Conservation (phyloP, 2,797 vertebrate genomes). For the Hapalemur alaotrensis region DNA sequence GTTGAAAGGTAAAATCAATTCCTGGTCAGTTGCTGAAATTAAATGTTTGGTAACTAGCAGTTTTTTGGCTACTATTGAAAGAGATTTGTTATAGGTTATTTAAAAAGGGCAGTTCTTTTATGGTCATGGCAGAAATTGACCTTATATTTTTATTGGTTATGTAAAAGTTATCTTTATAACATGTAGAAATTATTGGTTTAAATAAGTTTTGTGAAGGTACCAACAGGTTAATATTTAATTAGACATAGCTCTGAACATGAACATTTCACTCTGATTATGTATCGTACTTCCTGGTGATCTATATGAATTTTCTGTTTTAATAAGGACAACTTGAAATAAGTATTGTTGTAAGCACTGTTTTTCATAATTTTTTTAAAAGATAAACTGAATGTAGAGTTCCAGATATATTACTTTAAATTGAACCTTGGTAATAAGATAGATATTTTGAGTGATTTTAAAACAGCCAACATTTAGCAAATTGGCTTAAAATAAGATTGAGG, state of each 20-base stretch:
- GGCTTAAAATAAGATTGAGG: slow-evolving; percentile 37
- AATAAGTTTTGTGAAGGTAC: not conserved
- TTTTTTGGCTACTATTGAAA: slow-evolving; percentile 22
- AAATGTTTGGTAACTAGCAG: slow-evolving; percentile 33
- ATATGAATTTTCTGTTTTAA: not conserved
- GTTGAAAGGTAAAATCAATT: slow-evolving; percentile 36
- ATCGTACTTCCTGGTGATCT: not conserved
- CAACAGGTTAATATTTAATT: not conserved
- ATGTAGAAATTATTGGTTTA: slow-evolving; percentile 31
- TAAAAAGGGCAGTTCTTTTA: not conserved
- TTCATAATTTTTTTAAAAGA: slow-evolving; percentile 44
- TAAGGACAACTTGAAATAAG: slow-evolving; percentile 34
- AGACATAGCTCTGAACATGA: not conserved
- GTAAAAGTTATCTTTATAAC: slow-evolving; percentile 16
- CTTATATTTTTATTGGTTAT: slow-evolving; percentile 27
- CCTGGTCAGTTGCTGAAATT: slow-evolving; percentile 35
- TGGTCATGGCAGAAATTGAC: slow-evolving; percentile 27
- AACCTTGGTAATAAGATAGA: slow-evolving; percentile 23
- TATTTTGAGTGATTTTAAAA: slow-evolving; percentile 34
- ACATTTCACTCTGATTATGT: not conserved
- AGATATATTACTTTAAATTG: slow-evolving; percentile 48
- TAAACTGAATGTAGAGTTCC: not conserved
- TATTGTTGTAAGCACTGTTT: slow-evolving; percentile 39
- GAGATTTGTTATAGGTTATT: slow-evolving; percentile 50
- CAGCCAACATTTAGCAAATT: not conserved